Base-by-base conservation (phyloP, 1,140 invertebrate species). In the Lepidotrigona ventralis region DNA sequence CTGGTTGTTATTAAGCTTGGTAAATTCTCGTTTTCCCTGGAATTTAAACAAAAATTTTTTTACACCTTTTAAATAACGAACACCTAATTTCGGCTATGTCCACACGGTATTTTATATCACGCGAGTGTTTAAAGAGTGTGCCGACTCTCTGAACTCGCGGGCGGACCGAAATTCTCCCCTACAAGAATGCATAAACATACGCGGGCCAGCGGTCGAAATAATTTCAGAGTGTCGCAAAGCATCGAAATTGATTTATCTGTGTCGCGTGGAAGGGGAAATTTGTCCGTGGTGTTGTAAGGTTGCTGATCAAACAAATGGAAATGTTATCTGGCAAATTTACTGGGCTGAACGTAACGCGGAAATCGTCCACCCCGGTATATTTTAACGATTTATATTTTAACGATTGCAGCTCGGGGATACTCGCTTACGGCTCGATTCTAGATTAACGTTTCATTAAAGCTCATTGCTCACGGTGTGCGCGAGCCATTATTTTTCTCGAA, bases 381-480 rank as follows among this genome's bases (percentile, higher is more conserved):
- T 72, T 72, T 54, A 39, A 29, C 71, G 17, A n/a, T n/a, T n/a
- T n/a, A n/a, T n/a, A n/a, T n/a, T n/a, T n/a, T n/a, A n/a, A n/a
- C n/a, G n/a, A n/a, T n/a, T n/a, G n/a, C n/a, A n/a, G n/a, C n/a
- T 46, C 39, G 39, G 39, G 9, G 39, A 46, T 46, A 46, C 12
- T 39, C 66, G 66, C 66, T 33, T 15, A 39, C n/a, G 46, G 17
- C 46, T 17, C 70, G 21, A 72, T 72, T 53, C 70, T 17, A 72
- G 70, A 72, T 72, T 72, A 72, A 72, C 70, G 46, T 51, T 72
- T 72, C 70, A 53, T 51, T 72, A 51, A 53, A 53, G n/a, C 70
- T 72, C 70, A 19, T 72, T 51, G 46, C 23, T 51, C 17, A 39
- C 17, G 46, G 12, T 21, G 39, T 39, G 15, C 23, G 17, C n/a